Evolutionary conservation across 2,888 invertebrate genomes (phyloP), one percentile per base, ranked within the genome.

Genomic region (Gastrophysa polygoni): DNA sequence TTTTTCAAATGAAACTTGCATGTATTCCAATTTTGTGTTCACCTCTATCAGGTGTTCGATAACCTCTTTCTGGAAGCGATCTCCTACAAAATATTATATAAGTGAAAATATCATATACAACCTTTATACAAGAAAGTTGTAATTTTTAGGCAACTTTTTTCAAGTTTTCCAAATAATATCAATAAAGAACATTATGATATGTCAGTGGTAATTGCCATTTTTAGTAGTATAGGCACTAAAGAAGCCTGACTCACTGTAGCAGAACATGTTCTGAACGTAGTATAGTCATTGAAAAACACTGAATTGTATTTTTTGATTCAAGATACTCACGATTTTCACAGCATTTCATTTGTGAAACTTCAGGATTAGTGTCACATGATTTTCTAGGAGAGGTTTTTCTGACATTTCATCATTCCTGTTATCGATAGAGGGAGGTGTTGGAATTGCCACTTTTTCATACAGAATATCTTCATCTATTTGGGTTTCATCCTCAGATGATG

Each of bases 401-500:
- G 21, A 47, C 11, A 18, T 18, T 16, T 20, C 20, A 20, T 47
- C 21, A 21, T 47, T 17, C 11, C 20, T 47, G 47, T 6, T 21
- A 3, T n/a, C n/a, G n/a, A 20, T 47, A 47, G 21, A 47, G 21
- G 47, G 46, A 16, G 47, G 20, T 21, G 17, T 18, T 47, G 47
- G 16, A 5, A 21, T 47, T 17, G 11, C 21, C 3, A 47, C 18
- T 47, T 47, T 7, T 4, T 21, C 20, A 5, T 11, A 11, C 5
- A 47, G 20, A 47, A 47, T 20, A 47, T 47, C 47, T 2, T 47
- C 47, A 47, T 47, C 47, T 21, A 47, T 47, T 16, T 47, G 47
- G 18, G 47, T 47, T 47, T 47, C 47, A 47, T 47, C 47, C 21
- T 47, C 47, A 18, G 47, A 17, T n/a, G 47, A 47, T 47, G 47